These are phyloP conservation scores for Corella eumyota DNA, from an alignment of 23 tunicate genomes.

Conservation along the genomic window DNA sequence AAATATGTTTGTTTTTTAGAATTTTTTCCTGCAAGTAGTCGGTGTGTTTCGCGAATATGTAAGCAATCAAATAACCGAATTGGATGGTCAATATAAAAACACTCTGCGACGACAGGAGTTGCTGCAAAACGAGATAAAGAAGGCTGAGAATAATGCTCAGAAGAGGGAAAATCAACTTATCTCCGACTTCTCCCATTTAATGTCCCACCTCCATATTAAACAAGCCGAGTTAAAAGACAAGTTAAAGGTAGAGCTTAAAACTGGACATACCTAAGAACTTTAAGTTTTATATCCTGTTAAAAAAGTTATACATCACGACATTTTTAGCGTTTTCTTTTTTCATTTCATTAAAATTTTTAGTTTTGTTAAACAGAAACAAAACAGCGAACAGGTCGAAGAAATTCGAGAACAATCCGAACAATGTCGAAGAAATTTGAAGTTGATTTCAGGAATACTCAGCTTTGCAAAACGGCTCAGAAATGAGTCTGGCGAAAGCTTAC, in stretches of 20 bases:
- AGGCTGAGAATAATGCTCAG: conserved; percentile 25
- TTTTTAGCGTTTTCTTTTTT: background rate
- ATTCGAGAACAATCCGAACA: conserved; percentile 38
- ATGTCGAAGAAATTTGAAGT: conserved; percentile 54
- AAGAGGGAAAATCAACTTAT: conserved; percentile 13
- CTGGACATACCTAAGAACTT: no score
- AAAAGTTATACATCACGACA: background rate
- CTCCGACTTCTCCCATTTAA: conserved; percentile 18
- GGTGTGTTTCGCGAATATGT: conserved; percentile 62
- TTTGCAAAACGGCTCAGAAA: conserved; percentile 57
- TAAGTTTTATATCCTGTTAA: no score
- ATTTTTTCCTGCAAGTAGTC: conserved; percentile 79
- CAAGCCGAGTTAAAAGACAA: conserved; percentile 22
- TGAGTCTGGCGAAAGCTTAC: conserved; percentile 45
- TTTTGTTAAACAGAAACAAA: conserved; percentile 37
- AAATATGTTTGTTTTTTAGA: conserved; percentile 11
- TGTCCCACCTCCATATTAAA: conserved; percentile 30
- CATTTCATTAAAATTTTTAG: background rate
- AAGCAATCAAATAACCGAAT: conserved; percentile 35
- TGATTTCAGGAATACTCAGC: conserved; percentile 53
- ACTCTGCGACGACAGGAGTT: conserved; percentile 21
- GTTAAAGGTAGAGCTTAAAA: conserved; percentile 19
- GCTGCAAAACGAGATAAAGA: conserved; percentile 27
- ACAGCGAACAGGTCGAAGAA: conserved; percentile 4
- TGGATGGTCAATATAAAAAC: conserved; percentile 31